These are phyloP conservation scores for Melozone crissalis DNA, from an alignment of 2,113 vertebrate species.

Conservation along the genomic window DNA sequence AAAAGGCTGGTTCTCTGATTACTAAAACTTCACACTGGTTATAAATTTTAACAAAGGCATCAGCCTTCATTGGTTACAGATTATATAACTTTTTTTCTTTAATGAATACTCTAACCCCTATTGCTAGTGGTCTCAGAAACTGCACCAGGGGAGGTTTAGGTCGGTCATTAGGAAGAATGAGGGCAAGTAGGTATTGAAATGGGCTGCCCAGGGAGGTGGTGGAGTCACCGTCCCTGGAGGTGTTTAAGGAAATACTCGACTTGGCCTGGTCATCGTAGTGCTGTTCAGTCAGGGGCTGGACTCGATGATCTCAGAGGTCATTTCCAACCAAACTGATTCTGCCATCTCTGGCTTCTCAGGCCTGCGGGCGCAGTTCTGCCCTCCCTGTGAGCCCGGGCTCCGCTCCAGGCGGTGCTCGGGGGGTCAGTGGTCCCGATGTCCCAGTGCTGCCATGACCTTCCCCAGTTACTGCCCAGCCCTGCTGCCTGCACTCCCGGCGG, in stretches of 20 bases:
- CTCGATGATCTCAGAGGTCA: not conserved
- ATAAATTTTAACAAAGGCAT: not conserved
- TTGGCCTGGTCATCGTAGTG: not conserved
- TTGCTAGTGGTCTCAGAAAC: not conserved
- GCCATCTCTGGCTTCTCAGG: not conserved
- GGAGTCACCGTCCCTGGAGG: not conserved
- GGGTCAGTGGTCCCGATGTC: not conserved
- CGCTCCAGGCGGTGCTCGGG: accelerated
- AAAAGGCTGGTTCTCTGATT: not conserved
- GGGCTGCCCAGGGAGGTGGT: too few relatives aligned
- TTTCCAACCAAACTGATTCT: not conserved
- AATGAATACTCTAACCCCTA: not conserved
- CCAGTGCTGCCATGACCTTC: not conserved
- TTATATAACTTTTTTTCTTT: not conserved
- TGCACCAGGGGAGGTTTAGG: not conserved
- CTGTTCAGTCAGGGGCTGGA: not conserved
- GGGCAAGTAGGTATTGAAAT: not conserved
- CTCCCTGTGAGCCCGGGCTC: not conserved
- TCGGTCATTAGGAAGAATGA: not conserved
- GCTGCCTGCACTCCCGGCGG: not conserved
- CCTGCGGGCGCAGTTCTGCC: not conserved
- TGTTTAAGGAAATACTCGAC: not conserved
- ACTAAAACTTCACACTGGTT: not conserved
- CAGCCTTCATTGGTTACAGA: not conserved
- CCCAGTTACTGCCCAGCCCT: not conserved